phyloP scores from a whole-genome alignment of 2,888 invertebrate genomes.

The Brenthis hecate region DNA sequence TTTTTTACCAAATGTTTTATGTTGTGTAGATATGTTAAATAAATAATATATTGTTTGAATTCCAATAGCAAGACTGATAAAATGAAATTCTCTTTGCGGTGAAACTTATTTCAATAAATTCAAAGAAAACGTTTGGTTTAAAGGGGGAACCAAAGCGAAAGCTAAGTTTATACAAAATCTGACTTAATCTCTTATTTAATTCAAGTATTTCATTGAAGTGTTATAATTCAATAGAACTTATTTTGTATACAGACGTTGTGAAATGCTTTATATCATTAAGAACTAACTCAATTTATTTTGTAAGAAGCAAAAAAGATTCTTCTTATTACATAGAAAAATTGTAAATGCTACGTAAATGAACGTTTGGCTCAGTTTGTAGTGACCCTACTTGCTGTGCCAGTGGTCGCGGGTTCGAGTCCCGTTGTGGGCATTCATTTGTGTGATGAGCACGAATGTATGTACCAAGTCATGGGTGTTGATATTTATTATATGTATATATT shows the following conservation, averaged over 20 bases:
- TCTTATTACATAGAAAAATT: background rate
- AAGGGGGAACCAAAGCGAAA: background rate
- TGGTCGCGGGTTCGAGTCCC: too few species aligned
- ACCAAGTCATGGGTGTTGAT: too few species aligned
- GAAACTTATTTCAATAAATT: slow-evolving; percentile 1
- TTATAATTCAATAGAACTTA: background rate
- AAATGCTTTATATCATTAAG: background rate
- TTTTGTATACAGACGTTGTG: background rate
- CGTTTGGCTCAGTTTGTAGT: too few species aligned
- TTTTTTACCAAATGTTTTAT: too few species aligned
- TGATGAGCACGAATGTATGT: too few species aligned
- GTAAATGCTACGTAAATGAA: background rate
- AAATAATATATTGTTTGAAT: background rate
- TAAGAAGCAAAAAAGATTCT: background rate
- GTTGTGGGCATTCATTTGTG: too few species aligned
- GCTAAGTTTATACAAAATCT: background rate
- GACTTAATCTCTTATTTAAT: background rate
- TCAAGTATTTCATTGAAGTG: background rate
- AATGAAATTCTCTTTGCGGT: background rate
- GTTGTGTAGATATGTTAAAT: background rate
- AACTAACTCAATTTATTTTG: background rate
- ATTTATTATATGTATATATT: too few species aligned
- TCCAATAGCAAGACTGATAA: background rate
- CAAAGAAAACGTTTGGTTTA: slow-evolving; percentile 2
- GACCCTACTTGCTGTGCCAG: too few species aligned